These are phyloP conservation scores for Corythucha ciliata DNA, from an alignment of 2,888 invertebrate genomes.

Conservation along the genomic window DNA sequence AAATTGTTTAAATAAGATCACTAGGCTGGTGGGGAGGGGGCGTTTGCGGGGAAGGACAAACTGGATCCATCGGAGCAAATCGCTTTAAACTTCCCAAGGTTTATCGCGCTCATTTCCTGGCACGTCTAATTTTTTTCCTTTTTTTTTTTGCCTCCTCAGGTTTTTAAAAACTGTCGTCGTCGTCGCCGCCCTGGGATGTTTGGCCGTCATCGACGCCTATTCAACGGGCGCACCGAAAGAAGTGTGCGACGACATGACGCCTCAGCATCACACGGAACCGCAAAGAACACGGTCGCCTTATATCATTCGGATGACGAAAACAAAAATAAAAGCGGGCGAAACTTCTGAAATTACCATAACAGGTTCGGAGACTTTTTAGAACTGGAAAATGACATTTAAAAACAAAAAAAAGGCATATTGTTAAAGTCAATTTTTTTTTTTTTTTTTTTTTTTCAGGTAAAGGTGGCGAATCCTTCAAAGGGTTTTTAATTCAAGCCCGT, in stretches of 20 bases:
- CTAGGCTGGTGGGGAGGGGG: too few relatives aligned
- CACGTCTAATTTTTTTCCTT: too few relatives aligned
- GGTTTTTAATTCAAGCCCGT: constrained; percentile 58
- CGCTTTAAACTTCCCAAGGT: too few relatives aligned
- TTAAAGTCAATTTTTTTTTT: background rate
- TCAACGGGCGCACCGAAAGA: constrained; percentile 58
- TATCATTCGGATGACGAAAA: constrained; percentile 41
- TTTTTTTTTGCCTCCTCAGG: too few relatives aligned
- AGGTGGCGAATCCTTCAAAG: constrained; percentile 45
- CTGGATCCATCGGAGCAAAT: too few relatives aligned
- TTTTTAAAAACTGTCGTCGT: too few relatives aligned
- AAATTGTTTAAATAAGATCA: too few relatives aligned
- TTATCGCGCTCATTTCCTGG: too few relatives aligned
- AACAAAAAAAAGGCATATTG: background rate
- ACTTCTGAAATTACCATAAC: constrained; percentile 45
- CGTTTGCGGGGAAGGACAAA: too few relatives aligned
- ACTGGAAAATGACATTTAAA: background rate
- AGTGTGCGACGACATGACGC: constrained; percentile 57
- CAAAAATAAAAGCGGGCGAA: constrained; percentile 42
- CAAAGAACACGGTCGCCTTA: constrained; percentile 52
- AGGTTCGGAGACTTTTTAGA: constrained; percentile 11
- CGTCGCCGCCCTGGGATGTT: too few relatives aligned
- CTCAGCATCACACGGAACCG: constrained; percentile 49
- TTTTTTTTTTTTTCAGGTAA: constrained; percentile 17
- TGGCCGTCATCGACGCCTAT: too few relatives aligned